phyloP scores from a whole-genome alignment of 2,113 vertebrate genomes.

The Cyprinodon brontotheroides region DNA sequence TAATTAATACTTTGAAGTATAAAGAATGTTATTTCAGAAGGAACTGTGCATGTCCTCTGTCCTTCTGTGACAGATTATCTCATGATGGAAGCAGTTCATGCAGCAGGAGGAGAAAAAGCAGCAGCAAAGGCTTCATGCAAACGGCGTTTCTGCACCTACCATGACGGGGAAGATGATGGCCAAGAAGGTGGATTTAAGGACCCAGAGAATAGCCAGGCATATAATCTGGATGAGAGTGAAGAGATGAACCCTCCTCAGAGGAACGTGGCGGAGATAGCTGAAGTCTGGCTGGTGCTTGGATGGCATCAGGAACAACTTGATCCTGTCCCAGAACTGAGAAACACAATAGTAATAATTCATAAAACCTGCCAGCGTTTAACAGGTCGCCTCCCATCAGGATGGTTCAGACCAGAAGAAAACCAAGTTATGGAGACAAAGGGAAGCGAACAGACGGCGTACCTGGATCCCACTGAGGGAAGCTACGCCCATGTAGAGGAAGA shows the following conservation, averaged over 20 bases:
- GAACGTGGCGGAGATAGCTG: constrained; percentile 90
- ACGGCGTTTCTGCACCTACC: constrained; percentile 77
- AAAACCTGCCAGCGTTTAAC: constrained; percentile 17
- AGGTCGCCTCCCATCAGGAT: not conserved
- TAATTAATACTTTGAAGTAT: too few relatives aligned
- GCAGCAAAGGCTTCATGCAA: not conserved
- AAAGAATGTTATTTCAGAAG: too few relatives aligned
- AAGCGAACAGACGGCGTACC: constrained; percentile 69
- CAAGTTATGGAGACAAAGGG: constrained; percentile 12
- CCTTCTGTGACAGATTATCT: too few relatives aligned
- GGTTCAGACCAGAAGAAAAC: not conserved
- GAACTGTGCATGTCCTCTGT: too few relatives aligned
- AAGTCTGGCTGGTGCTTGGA: constrained; percentile 97
- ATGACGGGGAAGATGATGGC: constrained; percentile 87
- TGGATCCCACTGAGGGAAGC: constrained; percentile 94
- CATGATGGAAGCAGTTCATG: too few relatives aligned
- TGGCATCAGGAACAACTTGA: constrained; percentile 96
- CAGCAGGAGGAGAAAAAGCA: too few relatives aligned
- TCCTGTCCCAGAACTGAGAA: constrained; percentile 93
- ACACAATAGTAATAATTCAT: not conserved
- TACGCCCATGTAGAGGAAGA: constrained; percentile 97
- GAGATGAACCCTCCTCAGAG: constrained; percentile 90
- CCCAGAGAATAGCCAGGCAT: constrained; percentile 92
- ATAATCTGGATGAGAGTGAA: constrained; percentile 91
- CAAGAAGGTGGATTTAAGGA: constrained; percentile 85